Evolutionary conservation across 2,888 invertebrate species (phyloP), one percentile per base, ranked within the genome.

Genomic region (Ochropleura leucogaster): DNA sequence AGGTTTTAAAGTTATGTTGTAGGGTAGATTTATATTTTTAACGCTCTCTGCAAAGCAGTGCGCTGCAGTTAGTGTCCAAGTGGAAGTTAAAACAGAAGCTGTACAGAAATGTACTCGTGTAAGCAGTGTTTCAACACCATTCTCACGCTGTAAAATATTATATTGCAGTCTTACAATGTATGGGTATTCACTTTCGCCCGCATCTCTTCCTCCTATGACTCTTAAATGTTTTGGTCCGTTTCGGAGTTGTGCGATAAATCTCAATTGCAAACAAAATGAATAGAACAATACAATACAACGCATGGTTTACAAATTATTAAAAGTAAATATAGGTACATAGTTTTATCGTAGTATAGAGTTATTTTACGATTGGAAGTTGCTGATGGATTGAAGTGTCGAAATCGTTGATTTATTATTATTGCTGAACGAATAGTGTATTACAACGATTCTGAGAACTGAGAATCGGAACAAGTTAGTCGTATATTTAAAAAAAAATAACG

Each of bases 61-160:
- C 3, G 55, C 80, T 3, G 69, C 67, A 10, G 84, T 70, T 4
- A 81, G 44, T 9, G 79, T 51, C 84, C 80, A 81, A 16, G 8
- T 74, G 4, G 59, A 20, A 18, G 59, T 70, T 55, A 81, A 7
- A 2, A 79, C 69, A 0, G 69, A 40, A 55, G 20, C 57, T 0
- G 73, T 74, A 46, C 84, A 83, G 0, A 18, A 8, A 30, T 66
- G 78, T 0, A 5, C 0, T 4, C 40, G 0, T 3, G 0, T 0
- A 2, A 60, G 0, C 3, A 49, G 0, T 2, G 0, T 0, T 18
- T 14, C 1, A 18, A 9, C 8, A 20, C 30, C 4, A 0, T 6
- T 0, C 18, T 6, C 12, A 14, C 12, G 2, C 1, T 8, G 0
- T 1, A 68, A 0, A 16, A 57, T 0, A 63, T 81, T 30, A 42